Base-by-base conservation (phyloP, 2,888 invertebrate genomes). In the Fragum sueziense region DNA sequence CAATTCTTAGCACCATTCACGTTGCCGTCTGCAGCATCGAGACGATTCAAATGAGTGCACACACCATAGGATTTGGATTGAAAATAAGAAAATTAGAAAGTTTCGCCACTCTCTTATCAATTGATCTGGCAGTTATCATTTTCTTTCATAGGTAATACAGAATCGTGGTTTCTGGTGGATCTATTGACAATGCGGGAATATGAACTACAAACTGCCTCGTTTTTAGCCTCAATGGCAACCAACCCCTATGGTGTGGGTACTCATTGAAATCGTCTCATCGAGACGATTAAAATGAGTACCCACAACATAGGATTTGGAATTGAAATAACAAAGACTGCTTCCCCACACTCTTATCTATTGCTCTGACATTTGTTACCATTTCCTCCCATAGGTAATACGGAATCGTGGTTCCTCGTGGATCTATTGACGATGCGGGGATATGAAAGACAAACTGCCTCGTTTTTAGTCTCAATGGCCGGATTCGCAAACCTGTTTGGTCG, bases 131-230 rank as follows among this genome's bases (percentile, higher is more conserved):
- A 37, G 17, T 47, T 47, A 20, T 9, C 47, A 20, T n/a, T 47
- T 14, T n/a, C 7, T 37, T 37, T n/a, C 47, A 17, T 65, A 81
- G 81, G 78, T 54, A 74, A 74, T 25, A 70, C 69, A 0, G 82
- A 82, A 54, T 67, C 61, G 9, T 79, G 82, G 82, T 82, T 82
- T 68, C 54, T 82, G 3, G 82, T 79, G 6, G 78, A 82, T 41
- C 34, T 82, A 27, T 57, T 78, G 73, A 68, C 69, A 37, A 52
- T 70, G 20, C 59, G 82, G 11, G 82, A 78, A 7, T 79, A 76
- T 41, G 62, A 65, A 22, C 61, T 78, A 37, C 70, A 76, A 22
- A 33, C 41, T n/a, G 82, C 78, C 0, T 78, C 82, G 3, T 20
- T 76, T 6, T 22, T 79, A n/a, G 76, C 74, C 2, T 70, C 82